Evolutionary conservation across 2,797 vertebrate genomes (phyloP), one percentile per base, ranked within the genome.

Genomic region (Clarias fuscus): DNA sequence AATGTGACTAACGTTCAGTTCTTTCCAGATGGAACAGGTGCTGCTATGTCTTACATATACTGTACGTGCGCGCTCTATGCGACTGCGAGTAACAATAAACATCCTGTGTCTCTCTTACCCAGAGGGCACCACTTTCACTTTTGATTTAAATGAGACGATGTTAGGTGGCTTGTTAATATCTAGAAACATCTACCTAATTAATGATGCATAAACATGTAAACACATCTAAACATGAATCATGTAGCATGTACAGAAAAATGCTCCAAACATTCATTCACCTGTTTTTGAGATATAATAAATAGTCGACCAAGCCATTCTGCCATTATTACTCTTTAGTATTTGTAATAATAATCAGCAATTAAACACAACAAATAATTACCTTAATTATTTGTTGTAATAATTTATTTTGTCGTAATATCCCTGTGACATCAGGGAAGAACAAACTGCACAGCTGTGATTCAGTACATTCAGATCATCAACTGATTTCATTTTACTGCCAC

Each of bases 21-120:
- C 43, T 76, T 58, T 76, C n/a, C 48, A 76, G 27, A 58, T n/a
- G 58, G 33, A 76, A 30, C 73, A 76, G 73, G 73, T 58, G 73
- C 14, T 58, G 73, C 14, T 75, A 75, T 18, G n/a, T 76, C 73
- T 27, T 75, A 56, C 43, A 53, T 7, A 14, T 18, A 53, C 73
- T 7, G 24, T 27, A 53, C n/a, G 53, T 53, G 72, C 2, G 7
- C 18, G 56, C n/a, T 76, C 48, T 76, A 30, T 48, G 13, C 1
- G 6, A 75, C 72, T 24, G 8, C 37, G 24, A 43, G 20, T 6
- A 15, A 6, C 71, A n/a, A 43, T 73, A 7, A 20, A 48, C 43
- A 27, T 24, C 43, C 14, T 7, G 40, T 48, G 24, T 27, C 43
- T 53, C 24, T 27, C 24, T 73, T 73, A 43, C 37, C 70, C 33